Conservation (phyloP, 1,140 invertebrate species). For the Chironomus tepperi region DNA sequence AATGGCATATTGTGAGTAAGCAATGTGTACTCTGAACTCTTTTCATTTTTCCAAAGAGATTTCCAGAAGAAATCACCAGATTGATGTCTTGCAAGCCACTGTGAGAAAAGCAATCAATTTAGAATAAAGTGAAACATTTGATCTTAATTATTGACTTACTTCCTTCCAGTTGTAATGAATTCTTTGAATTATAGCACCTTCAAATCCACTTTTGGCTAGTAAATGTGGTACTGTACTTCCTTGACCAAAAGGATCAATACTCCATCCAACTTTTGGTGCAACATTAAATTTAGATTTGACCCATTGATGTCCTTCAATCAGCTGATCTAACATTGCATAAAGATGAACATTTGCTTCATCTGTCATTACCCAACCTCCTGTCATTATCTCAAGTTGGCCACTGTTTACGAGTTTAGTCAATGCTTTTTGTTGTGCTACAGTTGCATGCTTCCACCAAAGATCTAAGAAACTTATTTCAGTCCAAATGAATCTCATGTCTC, state of each 20-base stretch:
- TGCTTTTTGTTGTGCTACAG: conserved; percentile 49
- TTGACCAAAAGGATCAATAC: conserved; percentile 88
- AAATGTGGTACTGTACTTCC: conserved; percentile 80
- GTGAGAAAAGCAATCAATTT: too few relatives aligned
- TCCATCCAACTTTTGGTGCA: conserved; percentile 69
- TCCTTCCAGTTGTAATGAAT: conserved; percentile 92
- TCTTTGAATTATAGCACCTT: conserved; percentile 80
- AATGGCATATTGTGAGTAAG: conserved; percentile 95
- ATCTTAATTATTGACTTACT: too few relatives aligned
- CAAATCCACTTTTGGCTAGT: conserved; percentile 67
- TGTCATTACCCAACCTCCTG: conserved; percentile 93
- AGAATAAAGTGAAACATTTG: too few relatives aligned
- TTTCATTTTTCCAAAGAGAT: conserved; percentile 63
- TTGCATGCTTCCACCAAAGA: conserved; percentile 79
- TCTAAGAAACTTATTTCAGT: conserved; percentile 88
- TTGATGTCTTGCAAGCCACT: conserved; percentile 82
- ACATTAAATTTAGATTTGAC: conserved; percentile 66
- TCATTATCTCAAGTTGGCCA: conserved; percentile 62
- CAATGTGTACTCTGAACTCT: conserved; percentile 42
- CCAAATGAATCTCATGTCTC: conserved; percentile 83
- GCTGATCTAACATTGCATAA: conserved; percentile 75
- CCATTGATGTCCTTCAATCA: conserved; percentile 90
- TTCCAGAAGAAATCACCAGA: conserved; percentile 67
- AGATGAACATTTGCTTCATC: conserved; percentile 89
- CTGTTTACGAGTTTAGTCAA: conserved; percentile 55